A percentile compares a stretch with the other conserved stretches of the same genome.
Conservation (phyloP, 2,797 vertebrate genomes). For the Triplophysa yarkandensis region DNA sequence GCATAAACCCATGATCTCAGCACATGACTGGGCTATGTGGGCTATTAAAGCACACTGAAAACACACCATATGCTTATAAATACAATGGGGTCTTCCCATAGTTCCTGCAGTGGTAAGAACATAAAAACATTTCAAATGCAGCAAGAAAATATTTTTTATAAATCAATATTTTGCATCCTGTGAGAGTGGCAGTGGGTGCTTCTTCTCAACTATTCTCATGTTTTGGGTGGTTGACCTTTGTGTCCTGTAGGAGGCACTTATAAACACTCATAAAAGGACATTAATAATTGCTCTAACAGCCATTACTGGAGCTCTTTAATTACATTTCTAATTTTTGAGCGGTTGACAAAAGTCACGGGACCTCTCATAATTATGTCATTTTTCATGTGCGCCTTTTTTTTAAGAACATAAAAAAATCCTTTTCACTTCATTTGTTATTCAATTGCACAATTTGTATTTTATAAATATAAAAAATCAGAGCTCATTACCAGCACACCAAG, state of each 20-base stretch:
- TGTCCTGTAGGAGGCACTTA: too few species aligned
- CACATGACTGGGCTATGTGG: conserved; percentile 71
- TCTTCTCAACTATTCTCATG: too few species aligned
- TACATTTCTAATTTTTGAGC: too few species aligned
- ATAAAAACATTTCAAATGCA: background rate
- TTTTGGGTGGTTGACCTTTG: too few species aligned
- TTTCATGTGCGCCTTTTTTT: background rate
- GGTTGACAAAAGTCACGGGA: background rate
- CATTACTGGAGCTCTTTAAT: too few species aligned
- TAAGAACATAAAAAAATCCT: background rate
- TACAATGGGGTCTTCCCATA: background rate
- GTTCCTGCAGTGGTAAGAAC: background rate
- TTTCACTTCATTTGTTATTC: background rate
- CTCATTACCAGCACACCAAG: background rate
- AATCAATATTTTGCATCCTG: too few species aligned
- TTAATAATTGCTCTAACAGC: too few species aligned
- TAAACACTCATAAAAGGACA: too few species aligned
- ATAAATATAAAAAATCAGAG: background rate
- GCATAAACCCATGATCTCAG: conserved; percentile 75
- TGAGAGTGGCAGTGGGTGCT: too few species aligned
- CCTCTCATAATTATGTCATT: background rate
- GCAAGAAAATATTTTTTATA: too few species aligned
- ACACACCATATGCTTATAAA: conserved; percentile 52
- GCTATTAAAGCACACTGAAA: conserved; percentile 63
- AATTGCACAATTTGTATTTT: background rate